phyloP scores from a whole-genome alignment of 2,888 invertebrate genomes.

The Drosophila yooni region DNA sequence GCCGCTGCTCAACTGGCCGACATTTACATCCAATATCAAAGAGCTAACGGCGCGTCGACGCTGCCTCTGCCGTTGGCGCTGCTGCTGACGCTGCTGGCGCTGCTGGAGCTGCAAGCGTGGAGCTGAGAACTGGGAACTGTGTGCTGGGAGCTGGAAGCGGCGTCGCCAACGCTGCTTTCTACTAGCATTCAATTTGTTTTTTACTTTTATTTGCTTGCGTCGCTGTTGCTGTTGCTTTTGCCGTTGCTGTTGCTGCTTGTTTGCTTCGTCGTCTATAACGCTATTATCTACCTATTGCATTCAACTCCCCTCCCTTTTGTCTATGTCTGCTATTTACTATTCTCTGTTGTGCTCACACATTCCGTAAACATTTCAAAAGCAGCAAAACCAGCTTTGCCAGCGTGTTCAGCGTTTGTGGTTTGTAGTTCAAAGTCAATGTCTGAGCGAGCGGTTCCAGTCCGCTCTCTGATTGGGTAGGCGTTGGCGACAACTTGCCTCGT shows the following conservation, averaged over 20 bases:
- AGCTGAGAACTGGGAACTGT: slow-evolving; percentile 12
- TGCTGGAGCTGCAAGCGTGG: slow-evolving; percentile 25
- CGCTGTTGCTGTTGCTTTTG: slow-evolving; percentile 1
- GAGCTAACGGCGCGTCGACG: slow-evolving; percentile 49
- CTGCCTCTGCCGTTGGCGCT: slow-evolving; percentile 13
- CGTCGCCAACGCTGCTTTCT: slow-evolving; percentile 17
- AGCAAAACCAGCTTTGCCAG: slow-evolving; percentile 35
- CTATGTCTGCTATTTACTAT: slow-evolving; percentile 44
- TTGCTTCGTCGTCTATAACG: slow-evolving; percentile 11
- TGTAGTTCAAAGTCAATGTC: slow-evolving; percentile 80
- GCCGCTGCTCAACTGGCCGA: slow-evolving; percentile 67
- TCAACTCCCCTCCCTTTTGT: not conserved
- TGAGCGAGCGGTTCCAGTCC: slow-evolving; percentile 33
- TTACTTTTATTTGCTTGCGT: slow-evolving; percentile 60
- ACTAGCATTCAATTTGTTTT: slow-evolving; percentile 62
- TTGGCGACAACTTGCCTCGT: slow-evolving; percentile 3
- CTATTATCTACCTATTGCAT: slow-evolving; percentile 58
- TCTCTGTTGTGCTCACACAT: slow-evolving; percentile 78
- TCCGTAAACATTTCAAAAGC: slow-evolving; percentile 74
- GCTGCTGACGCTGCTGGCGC: slow-evolving; percentile 4
- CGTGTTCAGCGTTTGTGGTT: slow-evolving; percentile 24
- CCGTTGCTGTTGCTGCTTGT: slow-evolving; percentile 14
- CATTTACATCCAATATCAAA: slow-evolving; percentile 68
- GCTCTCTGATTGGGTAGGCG: slow-evolving; percentile 39
- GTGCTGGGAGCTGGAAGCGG: slow-evolving; percentile 21